phyloP scores from a whole-genome alignment of 1,140 invertebrate species.

The Gonatopus flavifemur region DNA sequence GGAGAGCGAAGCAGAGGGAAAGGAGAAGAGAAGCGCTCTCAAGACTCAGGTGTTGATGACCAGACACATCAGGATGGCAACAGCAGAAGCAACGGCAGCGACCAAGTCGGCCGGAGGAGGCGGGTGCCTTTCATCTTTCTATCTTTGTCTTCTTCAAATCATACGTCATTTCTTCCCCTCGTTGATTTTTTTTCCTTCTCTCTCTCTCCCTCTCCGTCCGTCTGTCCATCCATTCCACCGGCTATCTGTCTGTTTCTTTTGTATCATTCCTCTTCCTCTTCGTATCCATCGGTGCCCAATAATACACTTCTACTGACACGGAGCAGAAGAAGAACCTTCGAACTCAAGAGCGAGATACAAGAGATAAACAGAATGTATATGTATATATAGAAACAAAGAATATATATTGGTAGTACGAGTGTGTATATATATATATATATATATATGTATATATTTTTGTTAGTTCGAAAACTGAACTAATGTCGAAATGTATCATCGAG shows the following conservation, averaged over 20 bases:
- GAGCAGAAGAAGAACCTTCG: too few species aligned
- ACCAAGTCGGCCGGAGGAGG: slow-evolving; percentile 38
- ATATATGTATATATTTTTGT: too few species aligned
- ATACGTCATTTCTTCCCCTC: slow-evolving; percentile 21
- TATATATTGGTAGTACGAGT: too few species aligned
- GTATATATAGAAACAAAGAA: too few species aligned
- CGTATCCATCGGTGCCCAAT: too few species aligned
- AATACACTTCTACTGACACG: too few species aligned
- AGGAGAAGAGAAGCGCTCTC: slow-evolving; percentile 38
- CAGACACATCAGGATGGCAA: slow-evolving; percentile 42
- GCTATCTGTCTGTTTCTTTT: slow-evolving; percentile 3
- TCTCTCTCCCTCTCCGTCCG: slow-evolving; percentile 20
- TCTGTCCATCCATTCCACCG: slow-evolving; percentile 8
- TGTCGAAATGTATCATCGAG: too few species aligned
- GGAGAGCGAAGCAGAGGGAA: slow-evolving; percentile 8
- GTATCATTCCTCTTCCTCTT: slow-evolving; percentile 4
- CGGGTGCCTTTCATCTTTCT: slow-evolving; percentile 51
- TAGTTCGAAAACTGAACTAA: too few species aligned
- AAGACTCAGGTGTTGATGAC: slow-evolving; percentile 53
- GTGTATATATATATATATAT: too few species aligned
- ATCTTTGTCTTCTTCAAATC: slow-evolving; percentile 38
- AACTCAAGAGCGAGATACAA: too few species aligned
- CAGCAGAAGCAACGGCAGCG: slow-evolving; percentile 35
- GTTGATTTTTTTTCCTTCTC: slow-evolving; percentile 22
- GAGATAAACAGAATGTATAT: too few species aligned